phyloP scores from a whole-genome alignment of 1,140 invertebrate species.

The Portunus trituberculatus region DNA sequence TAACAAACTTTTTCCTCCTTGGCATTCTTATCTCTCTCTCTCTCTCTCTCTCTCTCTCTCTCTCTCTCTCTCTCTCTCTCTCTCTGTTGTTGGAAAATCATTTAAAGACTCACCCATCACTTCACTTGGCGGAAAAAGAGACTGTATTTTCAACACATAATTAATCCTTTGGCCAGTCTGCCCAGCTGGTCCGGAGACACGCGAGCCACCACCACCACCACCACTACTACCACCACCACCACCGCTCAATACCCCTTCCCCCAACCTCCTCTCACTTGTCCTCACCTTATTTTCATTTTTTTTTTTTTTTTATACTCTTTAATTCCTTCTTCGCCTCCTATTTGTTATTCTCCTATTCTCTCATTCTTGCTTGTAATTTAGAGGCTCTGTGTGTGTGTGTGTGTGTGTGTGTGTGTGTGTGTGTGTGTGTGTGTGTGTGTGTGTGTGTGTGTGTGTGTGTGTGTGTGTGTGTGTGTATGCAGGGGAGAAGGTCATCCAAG shows the following conservation, averaged over 20 bases:
- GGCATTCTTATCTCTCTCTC: background rate
- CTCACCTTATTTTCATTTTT: background rate
- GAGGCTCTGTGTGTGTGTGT: too few species aligned
- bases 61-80: background rate
- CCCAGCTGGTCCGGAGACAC: too few species aligned
- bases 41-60: background rate
- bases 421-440: constrained; percentile 45
- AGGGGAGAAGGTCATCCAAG: too few species aligned
- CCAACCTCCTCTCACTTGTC: background rate
- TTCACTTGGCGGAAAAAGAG: background rate
- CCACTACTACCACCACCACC: too few species aligned
- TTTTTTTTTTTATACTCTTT: background rate
- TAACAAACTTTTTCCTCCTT: background rate
- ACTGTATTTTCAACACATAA: background rate
- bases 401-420: too few species aligned
- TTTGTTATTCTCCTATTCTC: background rate
- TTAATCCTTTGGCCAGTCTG: background rate
- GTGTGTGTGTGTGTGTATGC: constrained; percentile 38
- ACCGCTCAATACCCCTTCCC: background rate
- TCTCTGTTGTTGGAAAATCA: background rate
- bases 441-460: constrained; percentile 23
- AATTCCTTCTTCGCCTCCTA: background rate
- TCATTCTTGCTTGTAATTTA: background rate
- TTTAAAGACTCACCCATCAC: too few species aligned
- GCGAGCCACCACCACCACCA: too few species aligned